These are phyloP conservation scores for Heterochromis multidens DNA, from an alignment of 2,113 vertebrate genomes.

Conservation along the genomic window DNA sequence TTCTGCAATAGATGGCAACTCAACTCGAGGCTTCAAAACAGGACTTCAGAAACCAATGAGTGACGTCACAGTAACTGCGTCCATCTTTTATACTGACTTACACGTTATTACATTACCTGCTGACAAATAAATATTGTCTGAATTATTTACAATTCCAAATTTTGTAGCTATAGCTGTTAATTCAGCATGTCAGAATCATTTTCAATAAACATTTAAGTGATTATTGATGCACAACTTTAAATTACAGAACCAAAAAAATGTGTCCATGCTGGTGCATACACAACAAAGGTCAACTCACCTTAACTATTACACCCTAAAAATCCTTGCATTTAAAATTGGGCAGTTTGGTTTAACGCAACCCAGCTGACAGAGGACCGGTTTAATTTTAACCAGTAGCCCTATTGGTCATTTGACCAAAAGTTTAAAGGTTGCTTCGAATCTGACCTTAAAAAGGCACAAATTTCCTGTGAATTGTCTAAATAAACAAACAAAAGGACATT, in stretches of 20 bases:
- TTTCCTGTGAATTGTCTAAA: too few relatives aligned
- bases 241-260: background rate
- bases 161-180: background rate
- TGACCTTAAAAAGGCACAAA: too few relatives aligned
- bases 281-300: too few relatives aligned
- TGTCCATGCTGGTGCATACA: background rate
- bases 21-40: background rate
- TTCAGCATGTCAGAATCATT: background rate
- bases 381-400: background rate
- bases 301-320: background rate
- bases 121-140: background rate
- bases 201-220: background rate
- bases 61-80: too few relatives aligned
- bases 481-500: too few relatives aligned
- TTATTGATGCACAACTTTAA: background rate
- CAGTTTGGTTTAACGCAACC: background rate
- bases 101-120: background rate
- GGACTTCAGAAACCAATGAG: background rate
- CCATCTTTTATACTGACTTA: background rate
- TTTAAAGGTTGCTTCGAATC: too few relatives aligned
- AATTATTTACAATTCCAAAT: too few relatives aligned
- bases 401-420: background rate
- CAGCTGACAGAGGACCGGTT: background rate
- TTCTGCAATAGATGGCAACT: background rate
- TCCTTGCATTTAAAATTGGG: background rate